These are phyloP conservation scores for Apostichopus japonicus DNA, from an alignment of 35 echinoderm and acorn worm species.

Conservation along the genomic window DNA sequence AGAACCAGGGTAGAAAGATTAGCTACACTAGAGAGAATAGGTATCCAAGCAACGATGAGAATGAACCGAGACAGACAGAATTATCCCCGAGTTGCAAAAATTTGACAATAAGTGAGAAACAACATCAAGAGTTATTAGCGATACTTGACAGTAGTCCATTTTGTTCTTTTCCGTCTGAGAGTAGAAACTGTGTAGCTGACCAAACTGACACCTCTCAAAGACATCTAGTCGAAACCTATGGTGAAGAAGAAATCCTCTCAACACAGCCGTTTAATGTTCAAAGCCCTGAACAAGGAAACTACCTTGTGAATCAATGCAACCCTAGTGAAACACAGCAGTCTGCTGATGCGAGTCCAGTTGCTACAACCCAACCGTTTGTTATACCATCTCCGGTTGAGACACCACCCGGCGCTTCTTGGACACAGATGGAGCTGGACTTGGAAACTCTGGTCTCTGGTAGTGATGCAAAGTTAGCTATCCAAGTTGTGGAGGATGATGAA, in stretches of 20 bases:
- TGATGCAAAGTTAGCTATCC: neutral
- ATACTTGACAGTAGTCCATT: conserved; percentile 21
- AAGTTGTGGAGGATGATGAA: neutral
- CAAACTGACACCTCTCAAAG: neutral
- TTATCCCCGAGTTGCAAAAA: neutral
- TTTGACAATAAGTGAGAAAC: conserved; percentile 10
- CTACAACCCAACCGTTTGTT: neutral
- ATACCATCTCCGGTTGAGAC: neutral
- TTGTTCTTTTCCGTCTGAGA: neutral
- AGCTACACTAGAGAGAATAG: neutral
- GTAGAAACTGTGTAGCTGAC: neutral
- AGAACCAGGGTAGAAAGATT: neutral
- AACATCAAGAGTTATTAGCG: conserved; percentile 14
- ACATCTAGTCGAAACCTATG: neutral
- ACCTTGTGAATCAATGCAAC: neutral
- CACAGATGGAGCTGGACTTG: neutral
- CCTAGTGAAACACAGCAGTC: neutral
- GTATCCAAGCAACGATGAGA: neutral
- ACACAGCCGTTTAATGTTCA: conserved; percentile 34
- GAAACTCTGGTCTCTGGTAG: neutral
- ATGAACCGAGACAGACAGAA: neutral
- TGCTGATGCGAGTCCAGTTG: neutral
- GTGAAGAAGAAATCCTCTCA: neutral
- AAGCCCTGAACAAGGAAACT: neutral
- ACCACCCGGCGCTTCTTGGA: neutral